Evolutionary conservation across 2,113 vertebrate genomes (phyloP), one percentile per base, ranked within the genome.

Genomic region (Recurvirostra avosetta): DNA sequence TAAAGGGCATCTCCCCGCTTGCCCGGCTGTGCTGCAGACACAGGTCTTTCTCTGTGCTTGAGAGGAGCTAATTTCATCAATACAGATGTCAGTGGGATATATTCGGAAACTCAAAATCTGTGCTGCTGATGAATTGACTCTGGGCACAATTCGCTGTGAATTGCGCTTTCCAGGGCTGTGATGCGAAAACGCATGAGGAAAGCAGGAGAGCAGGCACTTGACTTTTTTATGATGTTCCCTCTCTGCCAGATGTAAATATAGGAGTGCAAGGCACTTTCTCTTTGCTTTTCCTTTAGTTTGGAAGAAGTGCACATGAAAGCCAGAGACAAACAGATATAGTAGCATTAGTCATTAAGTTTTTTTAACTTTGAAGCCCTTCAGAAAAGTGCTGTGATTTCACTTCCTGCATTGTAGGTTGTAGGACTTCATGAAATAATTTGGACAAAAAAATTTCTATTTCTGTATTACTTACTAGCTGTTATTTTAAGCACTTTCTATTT

Each of bases 251-350:
- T 79, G 91, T 76, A 91, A 77, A 94, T 94, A 86, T 50, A 92
- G 88, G 72, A 49, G 22, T 65, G 47, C 62, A 96, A 66, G 66
- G 76, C n/a, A 58, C 52, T 56, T 95, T 76, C 59, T 88, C 19
- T 94, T 49, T 15, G 52, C 29, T 85, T 96, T 96, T 81, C 47
- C 89, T 90, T 94, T 95, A 94, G 79, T 95, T 90, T 94, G 88
- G 91, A 75, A 92, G 80, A 94, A 40, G 49, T 72, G 92, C 84
- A 84, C 88, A 96, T 58, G 77, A 79, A 73, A 91, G 11, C 9
- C 72, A 41, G 53, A 78, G 36, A 56, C 15, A 38, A 77, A 73
- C 32, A 78, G 38, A 81, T 58, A 47, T 15, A 74, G 66, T 14
- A 50, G 13, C 55, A 63, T 63, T 68, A 67, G 43, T 68, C 49